Conservation (phyloP, 2,888 invertebrate genomes). For the Iphiclides podalirius region DNA sequence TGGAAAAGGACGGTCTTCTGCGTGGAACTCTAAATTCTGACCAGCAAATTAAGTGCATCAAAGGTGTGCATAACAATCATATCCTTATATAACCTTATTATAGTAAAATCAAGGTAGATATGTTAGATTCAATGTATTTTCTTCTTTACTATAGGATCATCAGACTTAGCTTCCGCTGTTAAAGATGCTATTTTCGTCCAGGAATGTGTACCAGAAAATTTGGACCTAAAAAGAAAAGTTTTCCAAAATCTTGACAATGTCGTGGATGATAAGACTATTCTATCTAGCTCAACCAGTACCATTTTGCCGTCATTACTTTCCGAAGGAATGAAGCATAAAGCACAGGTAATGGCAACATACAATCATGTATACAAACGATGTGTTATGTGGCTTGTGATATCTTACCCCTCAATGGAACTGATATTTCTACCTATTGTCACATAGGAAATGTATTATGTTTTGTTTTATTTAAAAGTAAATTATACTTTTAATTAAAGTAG, state of each 20-base stretch:
- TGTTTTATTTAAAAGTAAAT: no score
- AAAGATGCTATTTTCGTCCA: constrained; percentile 90
- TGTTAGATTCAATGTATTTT: no score
- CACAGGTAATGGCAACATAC: constrained; percentile 73
- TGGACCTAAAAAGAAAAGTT: constrained; percentile 91
- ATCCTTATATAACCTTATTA: no score
- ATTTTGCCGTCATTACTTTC: constrained; percentile 94
- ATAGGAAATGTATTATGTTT: no score
- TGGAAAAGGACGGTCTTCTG: constrained; percentile 86
- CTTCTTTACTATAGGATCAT: constrained; percentile 81
- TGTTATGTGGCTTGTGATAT: no score
- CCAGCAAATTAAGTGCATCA: constrained; percentile 88
- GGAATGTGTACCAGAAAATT: constrained; percentile 95
- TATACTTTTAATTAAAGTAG: no score
- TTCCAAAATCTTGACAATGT: constrained; percentile 89
- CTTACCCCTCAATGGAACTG: no score
- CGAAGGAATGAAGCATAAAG: constrained; percentile 86
- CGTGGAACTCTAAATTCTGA: constrained; percentile 87
- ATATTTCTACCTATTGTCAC: no score
- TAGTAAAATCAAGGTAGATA: no score
- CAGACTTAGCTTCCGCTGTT: constrained; percentile 84
- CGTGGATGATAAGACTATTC: constrained; percentile 81
- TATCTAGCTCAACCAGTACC: constrained; percentile 96
- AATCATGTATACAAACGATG: no score
- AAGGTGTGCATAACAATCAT: no score